Conservation (phyloP, 2,888 invertebrate species). For the Anthoptus insignis region DNA sequence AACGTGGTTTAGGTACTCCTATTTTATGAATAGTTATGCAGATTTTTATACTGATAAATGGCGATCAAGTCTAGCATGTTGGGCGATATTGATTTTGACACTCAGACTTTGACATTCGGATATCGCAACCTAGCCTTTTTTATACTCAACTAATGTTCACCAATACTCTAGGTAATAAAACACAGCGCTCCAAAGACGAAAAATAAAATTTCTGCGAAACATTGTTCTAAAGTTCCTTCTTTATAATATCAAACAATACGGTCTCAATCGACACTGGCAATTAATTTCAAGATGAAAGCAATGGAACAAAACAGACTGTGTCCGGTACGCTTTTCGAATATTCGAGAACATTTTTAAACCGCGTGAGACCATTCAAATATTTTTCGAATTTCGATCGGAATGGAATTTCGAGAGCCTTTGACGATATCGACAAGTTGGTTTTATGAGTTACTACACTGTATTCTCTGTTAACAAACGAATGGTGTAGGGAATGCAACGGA, state of each 20-base stretch:
- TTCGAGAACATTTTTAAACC: constrained; percentile 47
- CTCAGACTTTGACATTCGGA: too few species aligned
- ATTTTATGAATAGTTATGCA: too few species aligned
- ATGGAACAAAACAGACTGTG: constrained; percentile 47
- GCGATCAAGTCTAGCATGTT: too few species aligned
- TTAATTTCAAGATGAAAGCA: constrained; percentile 53
- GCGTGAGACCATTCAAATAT: constrained; percentile 40
- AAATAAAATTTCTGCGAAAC: constrained; percentile 24
- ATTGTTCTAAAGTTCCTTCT: constrained; percentile 19
- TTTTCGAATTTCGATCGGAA: constrained; percentile 24
- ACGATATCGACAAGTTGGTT: constrained; percentile 37
- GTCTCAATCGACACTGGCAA: constrained; percentile 50
- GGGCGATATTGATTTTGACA: too few species aligned
- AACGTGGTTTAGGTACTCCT: too few species aligned
- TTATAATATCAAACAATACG: constrained; percentile 30
- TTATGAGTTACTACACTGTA: constrained; percentile 30
- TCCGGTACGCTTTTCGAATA: constrained; percentile 15
- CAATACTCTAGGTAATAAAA: too few species aligned
- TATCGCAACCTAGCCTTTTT: too few species aligned
- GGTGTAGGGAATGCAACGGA: constrained; percentile 21
- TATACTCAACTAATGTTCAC: too few species aligned
- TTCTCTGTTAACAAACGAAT: constrained; percentile 33
- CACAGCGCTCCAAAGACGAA: constrained; percentile 6
- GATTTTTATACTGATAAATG: too few species aligned
- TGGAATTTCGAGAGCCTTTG: constrained; percentile 26